Base-by-base conservation (phyloP, 2,113 vertebrate species). In the Cacatua alba region DNA sequence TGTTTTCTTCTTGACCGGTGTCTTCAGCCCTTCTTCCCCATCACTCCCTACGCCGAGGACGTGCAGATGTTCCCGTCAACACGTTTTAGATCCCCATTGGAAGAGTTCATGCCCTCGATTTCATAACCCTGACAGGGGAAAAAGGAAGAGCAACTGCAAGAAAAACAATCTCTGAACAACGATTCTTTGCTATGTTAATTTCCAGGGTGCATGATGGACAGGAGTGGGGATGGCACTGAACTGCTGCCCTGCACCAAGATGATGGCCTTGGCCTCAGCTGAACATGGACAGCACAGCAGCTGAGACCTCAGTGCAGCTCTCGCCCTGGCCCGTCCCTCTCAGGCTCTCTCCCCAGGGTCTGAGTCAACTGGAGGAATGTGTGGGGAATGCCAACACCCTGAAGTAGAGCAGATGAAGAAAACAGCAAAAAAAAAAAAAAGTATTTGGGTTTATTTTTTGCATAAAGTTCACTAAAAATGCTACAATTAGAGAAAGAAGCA, bases 291-390 rank as follows among this genome's bases (percentile, higher is more conserved):
- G n/a, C 48, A 23, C 1, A 0, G 67, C 83, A 51, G 71, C 44
- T 7, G 75, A 13, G 23, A 17, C 2, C 48, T 2, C 1, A 0
- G 18, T 14, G 3, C 86, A 64, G 83, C 11, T 10, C 59, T 33
- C 0, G 1, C 24, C 48, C 90, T 3, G 1, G 12, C 74, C 68
- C 0, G 1, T 76, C 70, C 85, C 74, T 52, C 28, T 33, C 4
- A 2, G 82, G 63, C 64, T 81, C 33, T 6, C 20, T 81, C 87
- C 75, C 72, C 6, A 6, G 88, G 69, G n/a, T n/a, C 87, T 95
- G 93, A 95, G 84, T 95, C 92, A 96, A 33, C 11, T 1, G 31
- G 23, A 96, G 90, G 92, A 96, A 96, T 94, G 94, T 6, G 33
- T 35, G 67, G 67, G 48, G 82, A 82, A 72, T 69, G 95, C 95